These are phyloP conservation scores for Dreissena rostriformis DNA, from an alignment of 1,140 invertebrate genomes.

Conservation along the genomic window DNA sequence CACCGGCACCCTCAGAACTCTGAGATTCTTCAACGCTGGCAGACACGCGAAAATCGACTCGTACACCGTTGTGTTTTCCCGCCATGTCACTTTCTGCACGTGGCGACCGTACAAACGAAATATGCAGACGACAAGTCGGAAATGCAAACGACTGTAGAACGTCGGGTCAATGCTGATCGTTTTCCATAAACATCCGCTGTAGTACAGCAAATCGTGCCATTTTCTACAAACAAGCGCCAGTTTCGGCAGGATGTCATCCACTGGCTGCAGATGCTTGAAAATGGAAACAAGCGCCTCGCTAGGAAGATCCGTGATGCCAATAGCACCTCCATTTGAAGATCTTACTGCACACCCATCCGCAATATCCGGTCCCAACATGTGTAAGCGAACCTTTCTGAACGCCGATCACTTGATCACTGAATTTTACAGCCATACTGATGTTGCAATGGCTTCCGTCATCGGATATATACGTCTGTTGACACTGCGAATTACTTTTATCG, in stretches of 20 bases:
- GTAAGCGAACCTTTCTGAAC: too few species aligned
- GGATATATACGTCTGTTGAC: slow-evolving; percentile 3
- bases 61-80: slow-evolving; percentile 73
- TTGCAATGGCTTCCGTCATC: background rate
- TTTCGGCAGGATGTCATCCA: slow-evolving; percentile 69
- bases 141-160: slow-evolving; percentile 66
- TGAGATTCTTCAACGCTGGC: slow-evolving; percentile 66
- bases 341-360: too few species aligned
- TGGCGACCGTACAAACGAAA: slow-evolving; percentile 74
- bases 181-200: slow-evolving; percentile 70
- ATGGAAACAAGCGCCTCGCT: slow-evolving; percentile 71
- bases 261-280: slow-evolving; percentile 71
- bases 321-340: background rate
- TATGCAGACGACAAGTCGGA: slow-evolving; percentile 69
- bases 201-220: slow-evolving; percentile 69
- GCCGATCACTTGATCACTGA: too few species aligned
- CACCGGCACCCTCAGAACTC: slow-evolving; percentile 71
- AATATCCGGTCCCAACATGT: too few species aligned
- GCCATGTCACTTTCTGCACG: slow-evolving; percentile 73
- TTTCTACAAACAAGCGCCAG: slow-evolving; percentile 72
- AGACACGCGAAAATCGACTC: slow-evolving; percentile 73
- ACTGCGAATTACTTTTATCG: background rate
- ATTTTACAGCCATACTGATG: background rate
- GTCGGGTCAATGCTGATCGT: slow-evolving; percentile 70
- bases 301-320: slow-evolving; percentile 57